These are phyloP conservation scores for Bombus sibiricus DNA, from an alignment of 1,140 invertebrate genomes.

Conservation along the genomic window DNA sequence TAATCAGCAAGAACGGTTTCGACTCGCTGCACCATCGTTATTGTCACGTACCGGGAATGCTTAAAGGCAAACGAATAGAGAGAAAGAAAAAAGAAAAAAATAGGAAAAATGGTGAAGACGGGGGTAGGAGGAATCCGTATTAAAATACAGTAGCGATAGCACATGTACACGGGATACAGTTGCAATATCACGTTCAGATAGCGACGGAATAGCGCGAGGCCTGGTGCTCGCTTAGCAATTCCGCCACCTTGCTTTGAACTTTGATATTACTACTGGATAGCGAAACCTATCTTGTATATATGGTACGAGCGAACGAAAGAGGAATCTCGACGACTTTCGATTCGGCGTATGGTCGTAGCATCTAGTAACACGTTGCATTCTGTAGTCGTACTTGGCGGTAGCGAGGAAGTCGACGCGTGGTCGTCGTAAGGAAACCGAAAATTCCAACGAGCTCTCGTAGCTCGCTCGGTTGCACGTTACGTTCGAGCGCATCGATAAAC, in stretches of 20 bases:
- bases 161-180: neutral
- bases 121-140: neutral
- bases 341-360: neutral
- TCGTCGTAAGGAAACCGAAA: neutral
- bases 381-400: too few relatives aligned
- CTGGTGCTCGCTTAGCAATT: slow-evolving; percentile 30
- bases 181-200: slow-evolving; percentile 33
- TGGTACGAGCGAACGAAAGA: neutral
- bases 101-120: neutral
- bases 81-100: neutral
- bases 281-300: slow-evolving; percentile 18
- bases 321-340: slow-evolving; percentile 34
- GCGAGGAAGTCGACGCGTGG: neutral
- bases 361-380: slow-evolving; percentile 15
- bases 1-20: slow-evolving; percentile 33
- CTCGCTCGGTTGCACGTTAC: neutral
- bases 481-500: neutral
- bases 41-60: slow-evolving; percentile 23
- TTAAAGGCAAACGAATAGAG: neutral
- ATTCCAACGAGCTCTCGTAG: neutral
- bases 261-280: slow-evolving; percentile 53
- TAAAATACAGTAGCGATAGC: slow-evolving; percentile 31
- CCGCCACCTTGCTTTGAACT: slow-evolving; percentile 49
- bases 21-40: neutral
- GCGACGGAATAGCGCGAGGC: neutral